Percentiles rank a stretch among this genome's conserved stretches.
Evolutionary conservation across 2,113 vertebrate species (phyloP).

Genomic region (Sprattus sprattus): DNA sequence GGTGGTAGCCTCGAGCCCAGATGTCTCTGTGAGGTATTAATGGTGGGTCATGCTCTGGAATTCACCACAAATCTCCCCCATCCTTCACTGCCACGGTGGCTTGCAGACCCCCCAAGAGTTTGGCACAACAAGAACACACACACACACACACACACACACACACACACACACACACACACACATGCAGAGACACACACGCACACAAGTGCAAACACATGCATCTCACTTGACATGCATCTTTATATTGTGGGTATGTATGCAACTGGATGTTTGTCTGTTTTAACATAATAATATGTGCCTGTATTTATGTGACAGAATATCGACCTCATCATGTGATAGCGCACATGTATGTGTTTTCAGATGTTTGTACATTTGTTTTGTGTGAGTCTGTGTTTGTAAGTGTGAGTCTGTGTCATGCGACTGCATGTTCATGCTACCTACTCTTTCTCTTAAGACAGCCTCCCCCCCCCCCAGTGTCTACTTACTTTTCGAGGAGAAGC

Average conservation of each 20-base stretch:
- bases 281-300: neutral
- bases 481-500: neutral
- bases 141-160: neutral
- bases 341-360: neutral
- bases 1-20: conserved; percentile 3
- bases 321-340: neutral
- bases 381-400: neutral
- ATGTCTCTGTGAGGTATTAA: conserved; percentile 35
- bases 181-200: too few relatives aligned
- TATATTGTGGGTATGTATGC: neutral
- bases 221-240: neutral
- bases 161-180: neutral
- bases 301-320: neutral
- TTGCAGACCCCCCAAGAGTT: conserved; percentile 18
- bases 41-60: conserved; percentile 36
- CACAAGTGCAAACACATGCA: neutral
- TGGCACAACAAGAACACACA: conserved; percentile 14
- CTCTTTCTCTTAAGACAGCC: neutral
- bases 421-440: neutral
- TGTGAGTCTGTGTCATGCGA: neutral
- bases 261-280: neutral
- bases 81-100: conserved; percentile 27
- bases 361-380: neutral
- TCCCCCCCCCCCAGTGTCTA: neutral
- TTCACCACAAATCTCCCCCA: conserved; percentile 32